Base-by-base conservation (phyloP, 2,113 vertebrate species). In the Prunella himalayana region DNA sequence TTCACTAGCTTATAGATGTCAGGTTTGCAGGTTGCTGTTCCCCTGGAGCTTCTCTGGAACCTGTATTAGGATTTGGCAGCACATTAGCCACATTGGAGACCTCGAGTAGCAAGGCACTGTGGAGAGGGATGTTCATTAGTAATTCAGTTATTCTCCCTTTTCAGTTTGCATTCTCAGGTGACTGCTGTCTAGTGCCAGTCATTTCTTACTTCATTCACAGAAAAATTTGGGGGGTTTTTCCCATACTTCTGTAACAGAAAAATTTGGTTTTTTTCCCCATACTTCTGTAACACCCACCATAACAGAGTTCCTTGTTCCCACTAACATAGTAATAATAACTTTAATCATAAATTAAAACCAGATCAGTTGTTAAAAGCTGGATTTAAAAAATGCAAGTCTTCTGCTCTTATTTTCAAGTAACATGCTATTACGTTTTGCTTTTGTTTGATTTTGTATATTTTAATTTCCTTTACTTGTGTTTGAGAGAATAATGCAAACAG, bases 251-350 rank as follows among this genome's bases (percentile, higher is more conserved):
- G 13, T 82, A 64, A 33, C 4, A 31, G 39, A 59, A 81, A 63
- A 24, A 22, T 15, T 33, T 17, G 18, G 17, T 0, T 6, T 3
- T 3, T 21, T 50, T 56, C 10, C 41, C 14, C 0, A 3, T 13
- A 1, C 9, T 71, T 72, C 44, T 53, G 15, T 82, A 64, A 33
- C 4, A 31, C 4, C 15, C 13, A 31, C 57, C 25, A 30, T 68
- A 71, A 56, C 6, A 60, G 33, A 54, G 19, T 70, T 70, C 30
- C 33, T 68, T 50, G 15, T 41, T 49, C 25, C 25, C 27, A 6
- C 31, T 28, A 39, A 31, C 0, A 0, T 66, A 28, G 31, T 68
- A 57, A 23, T 54, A 49, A 25, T 45, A 50, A 44, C 37, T 68
- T 37, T 51, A 68, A 9, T 60, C 7, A 41, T 63, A 47, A 78